Evolutionary conservation across 2,888 invertebrate genomes (phyloP), one percentile per base, ranked within the genome.

Genomic region (Fragum sueziense): DNA sequence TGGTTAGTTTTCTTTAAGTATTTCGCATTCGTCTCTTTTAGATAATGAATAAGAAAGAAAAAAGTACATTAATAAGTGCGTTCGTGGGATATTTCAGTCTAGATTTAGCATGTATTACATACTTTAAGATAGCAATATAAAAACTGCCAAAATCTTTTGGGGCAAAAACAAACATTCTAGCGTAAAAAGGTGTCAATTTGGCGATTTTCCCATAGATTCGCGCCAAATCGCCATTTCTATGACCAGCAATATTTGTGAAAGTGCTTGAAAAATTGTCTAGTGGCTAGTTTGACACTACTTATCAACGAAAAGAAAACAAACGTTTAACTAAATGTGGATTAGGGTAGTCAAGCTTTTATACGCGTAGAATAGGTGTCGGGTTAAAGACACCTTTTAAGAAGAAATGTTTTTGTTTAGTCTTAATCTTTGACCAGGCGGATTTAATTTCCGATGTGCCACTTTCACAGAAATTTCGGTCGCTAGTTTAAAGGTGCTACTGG

Each of bases 291-390:
- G 65, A 65, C 65, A 65, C 65, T 65, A 65, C 65, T 65, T 65
- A 70, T 54, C 34, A 57, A n/a, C 2, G 54, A 14, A 54, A 54
- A 70, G 70, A 70, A 70, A 70, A 70, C 70, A 70, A 69, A 70
- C 70, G 54, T 70, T 70, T 70, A 54, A 70, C 70, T 70, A 54
- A 47, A 70, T 34, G 22, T 57, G 34, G 70, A 70, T 70, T 70
- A 70, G 31, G 34, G n/a, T 54, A 70, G 54, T n/a, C 74, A 41
- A 57, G 74, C 74, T 70, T 70, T 31, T 65, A 41, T 65, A 14
- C 65, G 2, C 9, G 37, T 25, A 22, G 25, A 65, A 41, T 41
- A 27, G 41, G 65, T 65, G 65, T 25, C 33, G 27, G 7, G 27
- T 65, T 65, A 41, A 65, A 65, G 65, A 41, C 65, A 61, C 65